phyloP scores from a whole-genome alignment of 2,888 invertebrate species.

The Stenichneumon culpator region DNA sequence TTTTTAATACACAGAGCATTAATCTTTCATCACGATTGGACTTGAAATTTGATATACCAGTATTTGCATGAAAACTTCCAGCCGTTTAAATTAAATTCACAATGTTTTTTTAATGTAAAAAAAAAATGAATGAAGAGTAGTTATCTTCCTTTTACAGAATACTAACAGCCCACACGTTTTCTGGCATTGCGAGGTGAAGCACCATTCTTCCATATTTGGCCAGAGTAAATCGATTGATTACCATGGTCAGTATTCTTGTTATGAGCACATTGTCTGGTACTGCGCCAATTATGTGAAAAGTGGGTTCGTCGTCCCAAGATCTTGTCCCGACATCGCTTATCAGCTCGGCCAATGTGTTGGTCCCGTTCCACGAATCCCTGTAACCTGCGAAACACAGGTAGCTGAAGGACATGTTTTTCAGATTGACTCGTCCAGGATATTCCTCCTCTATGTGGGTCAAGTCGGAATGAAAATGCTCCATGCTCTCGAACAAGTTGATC shows the following conservation, averaged over 20 bases:
- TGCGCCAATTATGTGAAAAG: constrained; percentile 88
- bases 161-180: constrained; percentile 88
- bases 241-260: constrained; percentile 88
- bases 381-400: constrained; percentile 87
- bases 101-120: too few relatives aligned
- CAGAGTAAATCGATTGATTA: constrained; percentile 87
- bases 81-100: too few relatives aligned
- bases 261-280: constrained; percentile 87
- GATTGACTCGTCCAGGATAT: constrained; percentile 84
- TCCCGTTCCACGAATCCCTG: constrained; percentile 87
- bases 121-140: neutral
- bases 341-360: constrained; percentile 86
- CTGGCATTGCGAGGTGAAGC: constrained; percentile 88
- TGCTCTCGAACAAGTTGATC: constrained; percentile 88
- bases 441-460: constrained; percentile 85
- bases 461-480: constrained; percentile 85
- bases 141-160: neutral
- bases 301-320: constrained; percentile 85
- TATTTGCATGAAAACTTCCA: too few relatives aligned
- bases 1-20: too few relatives aligned
- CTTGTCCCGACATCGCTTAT: constrained; percentile 86
- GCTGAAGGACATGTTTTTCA: constrained; percentile 87
- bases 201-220: constrained; percentile 88
- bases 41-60: too few relatives aligned
- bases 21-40: too few relatives aligned